Percentiles rank a stretch among this genome's conserved stretches.
Evolutionary conservation across 2,888 invertebrate species (phyloP).

Genomic region (Chelonus formosanus): DNA sequence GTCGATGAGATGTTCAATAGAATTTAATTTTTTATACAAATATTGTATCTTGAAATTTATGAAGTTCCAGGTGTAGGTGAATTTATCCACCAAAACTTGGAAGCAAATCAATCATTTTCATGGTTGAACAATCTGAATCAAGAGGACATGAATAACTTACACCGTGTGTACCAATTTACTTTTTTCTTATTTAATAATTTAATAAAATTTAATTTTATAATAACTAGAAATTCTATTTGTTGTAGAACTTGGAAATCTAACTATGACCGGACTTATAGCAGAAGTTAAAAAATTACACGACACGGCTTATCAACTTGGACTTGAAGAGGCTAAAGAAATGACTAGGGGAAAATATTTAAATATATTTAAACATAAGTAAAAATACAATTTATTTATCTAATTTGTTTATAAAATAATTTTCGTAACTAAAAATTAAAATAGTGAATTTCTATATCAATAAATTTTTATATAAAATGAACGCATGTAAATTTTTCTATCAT

Average conservation of each 20-base stretch:
- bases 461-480: conserved; percentile 26
- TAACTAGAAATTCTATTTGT: conserved; percentile 17
- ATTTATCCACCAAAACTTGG: conserved; percentile 76
- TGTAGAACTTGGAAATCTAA: conserved; percentile 76
- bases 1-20: conserved; percentile 52
- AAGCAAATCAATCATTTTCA: conserved; percentile 71
- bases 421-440: no score
- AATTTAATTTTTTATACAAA: conserved; percentile 33
- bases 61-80: conserved; percentile 90
- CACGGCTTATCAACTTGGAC: conserved; percentile 90
- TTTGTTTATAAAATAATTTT: no score
- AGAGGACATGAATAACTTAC: conserved; percentile 79
- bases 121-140: conserved; percentile 76
- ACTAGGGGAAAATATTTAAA: conserved; percentile 94
- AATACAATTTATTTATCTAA: neutral
- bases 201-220: conserved; percentile 8
- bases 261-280: conserved; percentile 85
- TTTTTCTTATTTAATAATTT: conserved; percentile 5
- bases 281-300: conserved; percentile 96
- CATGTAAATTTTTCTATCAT: conserved; percentile 30
- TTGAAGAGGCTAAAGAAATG: conserved; percentile 96
- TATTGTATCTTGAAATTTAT: conserved; percentile 43
- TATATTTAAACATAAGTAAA: conserved; percentile 71
- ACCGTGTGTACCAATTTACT: conserved; percentile 69
- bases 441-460: conserved; percentile 27